phyloP scores from a whole-genome alignment of 2,888 invertebrate genomes.

The Calephelis perditalis region DNA sequence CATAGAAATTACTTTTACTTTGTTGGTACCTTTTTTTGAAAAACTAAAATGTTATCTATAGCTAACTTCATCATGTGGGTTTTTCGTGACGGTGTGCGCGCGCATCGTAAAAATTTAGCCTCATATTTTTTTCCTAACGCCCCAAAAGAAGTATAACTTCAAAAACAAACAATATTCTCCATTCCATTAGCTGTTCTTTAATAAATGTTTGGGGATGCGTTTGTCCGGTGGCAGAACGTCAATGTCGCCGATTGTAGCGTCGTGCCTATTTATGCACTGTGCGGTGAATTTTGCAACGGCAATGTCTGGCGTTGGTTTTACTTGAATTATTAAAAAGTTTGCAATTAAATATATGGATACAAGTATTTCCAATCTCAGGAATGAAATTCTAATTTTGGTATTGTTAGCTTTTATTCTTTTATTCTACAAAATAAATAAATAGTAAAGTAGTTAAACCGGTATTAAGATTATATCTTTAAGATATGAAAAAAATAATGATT shows the following conservation, averaged over 20 bases:
- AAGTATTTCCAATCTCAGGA: neutral
- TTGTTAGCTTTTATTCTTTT: neutral
- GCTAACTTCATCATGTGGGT: too few relatives aligned
- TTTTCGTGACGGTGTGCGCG: too few relatives aligned
- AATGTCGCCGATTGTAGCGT: conserved; percentile 66
- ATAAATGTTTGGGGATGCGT: conserved; percentile 72
- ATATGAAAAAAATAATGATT: too few relatives aligned
- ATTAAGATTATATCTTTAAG: too few relatives aligned
- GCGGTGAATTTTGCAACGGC: conserved; percentile 35
- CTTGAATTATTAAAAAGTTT: conserved; percentile 25
- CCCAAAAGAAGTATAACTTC: too few relatives aligned
- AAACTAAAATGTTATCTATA: too few relatives aligned
- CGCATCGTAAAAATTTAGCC: too few relatives aligned
- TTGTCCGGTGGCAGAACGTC: conserved; percentile 70
- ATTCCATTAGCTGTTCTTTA: conserved; percentile 44
- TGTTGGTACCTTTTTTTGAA: too few relatives aligned
- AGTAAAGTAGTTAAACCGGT: too few relatives aligned
- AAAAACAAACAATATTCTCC: conserved; percentile 31
- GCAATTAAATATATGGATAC: conserved; percentile 9
- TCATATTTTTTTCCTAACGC: too few relatives aligned
- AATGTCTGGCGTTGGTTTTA: conserved; percentile 29
- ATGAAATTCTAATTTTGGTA: neutral
- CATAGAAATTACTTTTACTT: too few relatives aligned
- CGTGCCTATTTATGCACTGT: conserved; percentile 42
- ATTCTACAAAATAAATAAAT: too few relatives aligned